Conservation (phyloP, 2,888 invertebrate genomes). For the Heterodera filipjevi region DNA sequence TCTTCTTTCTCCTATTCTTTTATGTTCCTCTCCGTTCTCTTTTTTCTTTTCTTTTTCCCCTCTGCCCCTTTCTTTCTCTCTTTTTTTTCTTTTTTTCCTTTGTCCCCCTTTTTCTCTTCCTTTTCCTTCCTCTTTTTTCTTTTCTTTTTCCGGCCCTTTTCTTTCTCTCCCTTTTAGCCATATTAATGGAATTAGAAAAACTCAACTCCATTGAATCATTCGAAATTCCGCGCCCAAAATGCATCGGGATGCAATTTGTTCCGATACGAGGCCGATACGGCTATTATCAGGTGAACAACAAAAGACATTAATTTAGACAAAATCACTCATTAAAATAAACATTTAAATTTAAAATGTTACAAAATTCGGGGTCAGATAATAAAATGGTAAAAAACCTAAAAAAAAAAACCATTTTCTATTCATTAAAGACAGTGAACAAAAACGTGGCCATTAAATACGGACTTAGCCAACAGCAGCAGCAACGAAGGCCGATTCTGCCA, state of each 20-base stretch:
- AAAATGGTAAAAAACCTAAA: background rate
- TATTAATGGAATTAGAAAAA: constrained; percentile 19
- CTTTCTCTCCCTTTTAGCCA: background rate
- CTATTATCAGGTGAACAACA: constrained; percentile 60
- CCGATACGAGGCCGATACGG: constrained; percentile 61
- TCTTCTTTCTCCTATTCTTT: too few relatives aligned
- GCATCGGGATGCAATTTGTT: constrained; percentile 61
- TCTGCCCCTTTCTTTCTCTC: background rate
- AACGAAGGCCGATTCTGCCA: constrained; percentile 16
- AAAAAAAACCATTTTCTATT: too few relatives aligned
- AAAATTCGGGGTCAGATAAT: background rate
- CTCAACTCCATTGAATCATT: constrained; percentile 31
- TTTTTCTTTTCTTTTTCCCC: too few relatives aligned
- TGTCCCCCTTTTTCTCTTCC: too few relatives aligned
- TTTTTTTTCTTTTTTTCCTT: background rate
- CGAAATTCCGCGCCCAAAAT: constrained; percentile 62
- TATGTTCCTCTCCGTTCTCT: too few relatives aligned
- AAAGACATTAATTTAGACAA: too few relatives aligned
- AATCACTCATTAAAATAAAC: too few relatives aligned
- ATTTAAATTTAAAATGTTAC: too few relatives aligned
- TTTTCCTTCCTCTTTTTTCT: too few relatives aligned
- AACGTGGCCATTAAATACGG: constrained; percentile 22
- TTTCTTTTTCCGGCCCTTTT: too few relatives aligned
- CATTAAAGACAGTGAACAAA: constrained; percentile 22
- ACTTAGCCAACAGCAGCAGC: constrained; percentile 11